Base-by-base conservation (phyloP, 2,797 vertebrate species). In the Chelidonichthys spinosus region DNA sequence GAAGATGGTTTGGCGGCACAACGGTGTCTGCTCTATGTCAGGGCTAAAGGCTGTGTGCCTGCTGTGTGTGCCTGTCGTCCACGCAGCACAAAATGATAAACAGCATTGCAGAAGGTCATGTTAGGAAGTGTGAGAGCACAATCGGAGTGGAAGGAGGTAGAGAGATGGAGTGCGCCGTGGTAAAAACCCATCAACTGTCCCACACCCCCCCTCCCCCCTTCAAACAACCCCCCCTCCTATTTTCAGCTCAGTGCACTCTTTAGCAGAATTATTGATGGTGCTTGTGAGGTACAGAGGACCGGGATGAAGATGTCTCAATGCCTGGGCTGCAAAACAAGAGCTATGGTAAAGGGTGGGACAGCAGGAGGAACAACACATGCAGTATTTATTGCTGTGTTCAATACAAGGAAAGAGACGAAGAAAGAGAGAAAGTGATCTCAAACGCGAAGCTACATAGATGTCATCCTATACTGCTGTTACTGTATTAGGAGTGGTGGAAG, bases 231-330 rank as follows among this genome's bases (percentile, higher is more conserved):
- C 68, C 59, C 44, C 35, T 71, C 79, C 74, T 74, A 67, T 87
- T 87, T 85, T 88, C 87, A 89, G 85, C 86, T 76, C 79, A 79
- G 76, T 76, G 75, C 79, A 85, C 85, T 86, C 87, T 84, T 92
- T 89, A 90, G 83, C 78, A 89, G 89, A 89, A 91, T 91, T 90
- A 92, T 92, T 91, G 89, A 93, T 92, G 80, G 78, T 1, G 55
- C 85, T 81, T 74, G 75, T 80, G 84, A 72, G 80, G 78, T 73
- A 84, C 80, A 85, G 74, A 79, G 80, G 67, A 81, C 75, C 36
- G 66, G 66, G 71, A 90, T 83, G 82, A 88, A 90, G 84, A 90
- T 47, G 72, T 90, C 85, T 88, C 72, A 79, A 74, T 90, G 76
- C 78, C 85, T 56, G 40, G 60, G 71, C 85, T 67, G 81, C 69